These are phyloP conservation scores for Muscicapa striata DNA, from an alignment of 2,797 vertebrate genomes.

Conservation along the genomic window DNA sequence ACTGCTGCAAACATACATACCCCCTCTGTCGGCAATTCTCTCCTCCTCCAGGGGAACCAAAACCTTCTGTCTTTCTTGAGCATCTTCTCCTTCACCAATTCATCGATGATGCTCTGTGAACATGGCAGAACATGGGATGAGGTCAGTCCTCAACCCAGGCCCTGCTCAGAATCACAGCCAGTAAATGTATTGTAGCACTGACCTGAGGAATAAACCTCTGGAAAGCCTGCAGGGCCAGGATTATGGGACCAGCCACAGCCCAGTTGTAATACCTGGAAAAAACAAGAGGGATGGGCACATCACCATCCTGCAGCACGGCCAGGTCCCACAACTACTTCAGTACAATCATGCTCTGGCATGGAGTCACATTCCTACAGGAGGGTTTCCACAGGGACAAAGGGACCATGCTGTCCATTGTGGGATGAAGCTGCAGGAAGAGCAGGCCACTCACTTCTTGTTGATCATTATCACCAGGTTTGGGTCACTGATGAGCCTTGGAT, in stretches of 20 bases:
- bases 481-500: conserved; percentile 90
- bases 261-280: conserved; percentile 92
- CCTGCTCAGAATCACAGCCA: background rate
- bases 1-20: conserved; percentile 64
- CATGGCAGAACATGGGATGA: background rate
- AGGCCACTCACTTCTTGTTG: conserved; percentile 85
- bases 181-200: background rate
- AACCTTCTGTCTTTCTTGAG: conserved; percentile 88
- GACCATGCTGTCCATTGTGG: background rate
- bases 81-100: conserved; percentile 92
- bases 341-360: background rate
- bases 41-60: conserved; percentile 94
- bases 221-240: conserved; percentile 91
- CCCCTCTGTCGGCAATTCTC: conserved; percentile 79
- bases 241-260: conserved; percentile 93
- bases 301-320: background rate
- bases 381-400: background rate
- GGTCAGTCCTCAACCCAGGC: background rate
- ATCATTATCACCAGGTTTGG: conserved; percentile 92
- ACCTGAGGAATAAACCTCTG: conserved; percentile 94
- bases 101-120: conserved; percentile 83
- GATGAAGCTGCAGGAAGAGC: background rate
- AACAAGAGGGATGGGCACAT: background rate
- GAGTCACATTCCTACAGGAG: background rate
- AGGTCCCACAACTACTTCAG: background rate